Evolutionary conservation across 2,888 invertebrate species (phyloP).

Genomic region (Hedya salicella): DNA sequence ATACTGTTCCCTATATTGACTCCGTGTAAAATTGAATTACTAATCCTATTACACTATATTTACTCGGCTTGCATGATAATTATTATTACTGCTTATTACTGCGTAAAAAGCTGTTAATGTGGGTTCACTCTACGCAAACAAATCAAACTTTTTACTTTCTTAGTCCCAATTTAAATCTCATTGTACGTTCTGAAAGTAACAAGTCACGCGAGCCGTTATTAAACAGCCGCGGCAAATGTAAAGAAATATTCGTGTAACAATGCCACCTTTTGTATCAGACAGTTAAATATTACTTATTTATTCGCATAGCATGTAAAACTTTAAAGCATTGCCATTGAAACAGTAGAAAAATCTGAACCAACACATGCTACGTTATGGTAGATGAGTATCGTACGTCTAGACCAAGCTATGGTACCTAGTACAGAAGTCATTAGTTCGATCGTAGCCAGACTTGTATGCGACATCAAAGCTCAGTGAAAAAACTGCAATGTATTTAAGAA

Average conservation of each 20-base stretch:
- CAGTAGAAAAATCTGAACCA: constrained; percentile 21
- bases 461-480: constrained; percentile 28
- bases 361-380: constrained; percentile 11
- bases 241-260: constrained; percentile 25
- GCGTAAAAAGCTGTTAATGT: not conserved
- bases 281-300: constrained; percentile 9
- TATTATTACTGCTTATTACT: not conserved
- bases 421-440: not conserved
- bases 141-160: constrained; percentile 26
- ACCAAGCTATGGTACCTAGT: not conserved
- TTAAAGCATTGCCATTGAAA: constrained; percentile 3
- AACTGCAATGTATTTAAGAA: constrained; percentile 50
- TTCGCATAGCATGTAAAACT: not conserved
- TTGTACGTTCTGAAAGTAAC: constrained; percentile 38
- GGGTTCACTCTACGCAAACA: constrained; percentile 8
- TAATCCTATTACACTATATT: not conserved
- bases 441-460: constrained; percentile 10
- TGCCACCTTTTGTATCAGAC: constrained; percentile 21
- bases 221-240: constrained; percentile 26
- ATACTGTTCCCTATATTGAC: constrained; percentile 20
- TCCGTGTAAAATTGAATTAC: constrained; percentile 18
- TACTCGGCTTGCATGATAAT: not conserved
- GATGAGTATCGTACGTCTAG: constrained; percentile 2
- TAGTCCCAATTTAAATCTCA: constrained; percentile 31
- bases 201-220: constrained; percentile 41